Base-by-base conservation (phyloP, 2,888 invertebrate genomes). In the Eupeodes luniger region DNA sequence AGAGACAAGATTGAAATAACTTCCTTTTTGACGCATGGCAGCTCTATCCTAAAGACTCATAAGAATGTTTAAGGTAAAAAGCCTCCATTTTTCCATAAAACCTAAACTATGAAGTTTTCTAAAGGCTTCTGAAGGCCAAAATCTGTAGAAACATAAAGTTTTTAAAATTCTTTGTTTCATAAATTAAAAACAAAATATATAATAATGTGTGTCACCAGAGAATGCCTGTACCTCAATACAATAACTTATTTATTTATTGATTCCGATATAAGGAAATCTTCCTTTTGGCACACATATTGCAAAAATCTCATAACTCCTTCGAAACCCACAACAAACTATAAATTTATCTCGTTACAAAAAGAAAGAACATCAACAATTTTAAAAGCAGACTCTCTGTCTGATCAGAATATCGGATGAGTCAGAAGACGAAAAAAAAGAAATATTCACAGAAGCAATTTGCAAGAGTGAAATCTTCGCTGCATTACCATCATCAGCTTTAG, bases 361-460 rank as follows among this genome's bases (percentile, higher is more conserved):
- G 62, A 64, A 40, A 57, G 1, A 27, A 27, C 27, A 40, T 9
- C 40, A 40, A 57, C 12, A 34, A 14, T 64, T 12, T 66, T 44
- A 14, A 69, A 53, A 76, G 81, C 49, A 81, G 85, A 66, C 85
- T 75, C 85, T 70, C 81, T 78, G 88, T 88, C 88, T 88, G 85
- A 85, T 72, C 81, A 77, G 74, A 88, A 84, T 80, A 88, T 78
- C 77, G 53, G 74, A 85, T 88, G 88, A 85, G 77, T 88, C 84
- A 88, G 77, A 19, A 70, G 19, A 40, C 14, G 44, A 44, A 57
- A 55, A 72, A 44, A 70, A 27, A 19, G 19, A 27, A 27, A 27
- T 27, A 27, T 27, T 27, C 11, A 53, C 14, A 49, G 36, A 77
- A 79, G 79, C 40, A 9, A 82, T 74, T 66, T 75, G 69, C 77